Percentiles rank a stretch among this genome's conserved stretches.
Conservation (phyloP, 2,797 vertebrate genomes). For the Gallirallus australis region DNA sequence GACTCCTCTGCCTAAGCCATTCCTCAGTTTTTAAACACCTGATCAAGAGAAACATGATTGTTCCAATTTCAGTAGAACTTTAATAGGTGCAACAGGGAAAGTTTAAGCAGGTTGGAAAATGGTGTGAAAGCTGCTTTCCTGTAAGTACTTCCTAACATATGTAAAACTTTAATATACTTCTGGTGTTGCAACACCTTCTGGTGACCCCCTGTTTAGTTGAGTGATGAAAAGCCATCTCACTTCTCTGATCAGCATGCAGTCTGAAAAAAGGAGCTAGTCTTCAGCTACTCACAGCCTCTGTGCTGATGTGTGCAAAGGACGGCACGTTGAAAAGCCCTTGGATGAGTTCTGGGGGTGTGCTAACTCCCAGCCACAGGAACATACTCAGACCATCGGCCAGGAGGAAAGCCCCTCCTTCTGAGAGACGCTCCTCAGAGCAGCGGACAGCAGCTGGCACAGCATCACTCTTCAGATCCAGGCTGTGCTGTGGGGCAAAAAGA, state of each 20-base stretch:
- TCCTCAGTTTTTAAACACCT: not conserved
- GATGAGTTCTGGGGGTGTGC: conserved; percentile 87
- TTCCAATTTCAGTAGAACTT: not conserved
- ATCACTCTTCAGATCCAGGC: conserved; percentile 80
- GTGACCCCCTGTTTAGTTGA: not conserved
- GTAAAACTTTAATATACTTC: not conserved
- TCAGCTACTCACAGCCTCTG: conserved; percentile 81
- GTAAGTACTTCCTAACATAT: not conserved
- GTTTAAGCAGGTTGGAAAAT: not conserved
- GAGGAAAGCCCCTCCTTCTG: conserved; percentile 89
- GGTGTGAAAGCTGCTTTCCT: not conserved
- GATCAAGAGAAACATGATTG: not conserved
- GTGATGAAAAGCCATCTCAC: not conserved
- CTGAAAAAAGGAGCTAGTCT: not conserved
- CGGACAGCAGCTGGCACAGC: conserved; percentile 83
- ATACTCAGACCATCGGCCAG: conserved; percentile 89
- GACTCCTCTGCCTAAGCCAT: not conserved
- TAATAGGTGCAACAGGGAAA: not conserved
- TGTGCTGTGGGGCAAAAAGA: conserved; percentile 80
- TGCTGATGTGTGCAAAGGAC: conserved; percentile 88
- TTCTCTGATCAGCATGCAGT: not conserved
- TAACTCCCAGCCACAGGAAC: conserved; percentile 94
- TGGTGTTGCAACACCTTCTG: not conserved
- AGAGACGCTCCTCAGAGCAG: conserved; percentile 92
- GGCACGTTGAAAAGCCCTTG: conserved; percentile 92